These are phyloP conservation scores for Drosophila limbata DNA, from an alignment of 2,888 invertebrate genomes.

Conservation along the genomic window DNA sequence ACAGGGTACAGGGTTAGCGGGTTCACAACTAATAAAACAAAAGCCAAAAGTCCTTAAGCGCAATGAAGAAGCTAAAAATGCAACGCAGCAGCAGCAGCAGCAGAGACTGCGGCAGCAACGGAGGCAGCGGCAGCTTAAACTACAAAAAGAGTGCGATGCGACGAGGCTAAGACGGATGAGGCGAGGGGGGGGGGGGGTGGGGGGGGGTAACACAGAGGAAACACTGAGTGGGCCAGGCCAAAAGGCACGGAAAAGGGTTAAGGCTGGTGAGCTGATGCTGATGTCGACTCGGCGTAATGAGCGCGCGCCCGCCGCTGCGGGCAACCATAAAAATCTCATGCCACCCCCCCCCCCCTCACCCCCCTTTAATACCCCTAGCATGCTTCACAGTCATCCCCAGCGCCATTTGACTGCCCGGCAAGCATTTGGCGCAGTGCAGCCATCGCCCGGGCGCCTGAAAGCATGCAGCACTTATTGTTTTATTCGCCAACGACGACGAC, in stretches of 20 bases:
- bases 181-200: background rate
- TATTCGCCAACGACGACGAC: constrained; percentile 62
- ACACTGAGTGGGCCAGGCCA: constrained; percentile 5
- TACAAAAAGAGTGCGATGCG: constrained; percentile 51
- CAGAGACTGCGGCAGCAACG: background rate
- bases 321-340: constrained; percentile 72
- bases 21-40: constrained; percentile 84
- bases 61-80: constrained; percentile 82
- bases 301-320: constrained; percentile 72
- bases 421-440: constrained; percentile 71
- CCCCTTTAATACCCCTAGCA: constrained; percentile 1
- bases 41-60: constrained; percentile 84
- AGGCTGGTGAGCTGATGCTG: constrained; percentile 69
- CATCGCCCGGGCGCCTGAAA: constrained; percentile 64
- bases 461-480: constrained; percentile 80
- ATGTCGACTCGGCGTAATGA: constrained; percentile 70
- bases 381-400: constrained; percentile 18
- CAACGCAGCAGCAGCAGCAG: constrained; percentile 65
- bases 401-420: constrained; percentile 63
- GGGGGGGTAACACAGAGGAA: constrained; percentile 4
- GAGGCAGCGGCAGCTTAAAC: constrained; percentile 64
- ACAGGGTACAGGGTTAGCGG: constrained; percentile 21
- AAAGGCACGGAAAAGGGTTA: constrained; percentile 63
- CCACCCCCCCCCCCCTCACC: background rate
- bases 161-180: constrained; percentile 31